Percentiles rank a stretch among this genome's conserved stretches.
Evolutionary conservation across 2,113 vertebrate species (phyloP).

Genomic region (Mungos mungo): DNA sequence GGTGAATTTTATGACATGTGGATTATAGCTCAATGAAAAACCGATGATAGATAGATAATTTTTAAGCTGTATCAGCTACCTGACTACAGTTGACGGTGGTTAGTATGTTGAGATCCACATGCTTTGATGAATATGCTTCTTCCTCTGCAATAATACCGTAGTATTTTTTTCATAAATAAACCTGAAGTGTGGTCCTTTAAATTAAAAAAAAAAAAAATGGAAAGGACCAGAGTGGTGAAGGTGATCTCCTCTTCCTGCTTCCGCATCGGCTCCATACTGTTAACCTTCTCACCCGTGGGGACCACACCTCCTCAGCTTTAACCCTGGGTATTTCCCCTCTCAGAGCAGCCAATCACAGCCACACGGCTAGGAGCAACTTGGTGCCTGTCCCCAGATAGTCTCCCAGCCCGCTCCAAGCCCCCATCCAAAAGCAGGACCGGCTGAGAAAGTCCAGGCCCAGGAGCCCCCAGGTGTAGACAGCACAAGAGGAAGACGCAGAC

Average conservation of each 20-base stretch:
- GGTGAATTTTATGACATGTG: neutral
- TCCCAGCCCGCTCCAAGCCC: neutral
- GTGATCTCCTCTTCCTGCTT: neutral
- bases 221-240: neutral
- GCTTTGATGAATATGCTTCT: neutral
- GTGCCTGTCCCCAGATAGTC: neutral
- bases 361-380: neutral
- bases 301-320: neutral
- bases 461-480: neutral
- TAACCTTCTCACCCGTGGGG: neutral
- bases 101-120: neutral
- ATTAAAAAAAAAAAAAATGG: neutral
- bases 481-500: neutral
- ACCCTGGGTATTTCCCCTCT: neutral
- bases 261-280: neutral
- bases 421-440: neutral
- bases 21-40: neutral
- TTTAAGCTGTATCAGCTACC: neutral
- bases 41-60: neutral
- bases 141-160: neutral
- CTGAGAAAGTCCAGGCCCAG: neutral
- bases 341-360: neutral
- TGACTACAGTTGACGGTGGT: neutral
- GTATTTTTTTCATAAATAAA: neutral
- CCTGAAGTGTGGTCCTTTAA: neutral